phyloP scores from a whole-genome alignment of 2,888 invertebrate species.

The Acanthosepion lycidas region DNA sequence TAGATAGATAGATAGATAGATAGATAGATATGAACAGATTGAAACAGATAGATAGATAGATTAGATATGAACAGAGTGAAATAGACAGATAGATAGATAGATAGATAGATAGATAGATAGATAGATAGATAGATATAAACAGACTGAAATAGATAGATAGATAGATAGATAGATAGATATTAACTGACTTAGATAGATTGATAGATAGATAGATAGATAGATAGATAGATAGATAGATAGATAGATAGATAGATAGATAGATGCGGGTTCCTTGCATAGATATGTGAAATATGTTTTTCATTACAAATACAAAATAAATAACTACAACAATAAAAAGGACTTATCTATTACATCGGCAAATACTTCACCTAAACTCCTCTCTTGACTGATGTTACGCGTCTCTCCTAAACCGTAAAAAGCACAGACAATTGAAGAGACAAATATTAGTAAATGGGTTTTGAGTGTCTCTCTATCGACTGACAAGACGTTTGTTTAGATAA shows the following conservation, averaged over 20 bases:
- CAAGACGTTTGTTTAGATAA: background rate
- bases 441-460: background rate
- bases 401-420: background rate
- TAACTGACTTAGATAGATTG: background rate
- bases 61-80: too few species aligned
- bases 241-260: background rate
- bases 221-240: slow-evolving; percentile 3
- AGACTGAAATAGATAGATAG: too few species aligned
- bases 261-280: background rate
- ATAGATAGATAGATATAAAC: too few species aligned
- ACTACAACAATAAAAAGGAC: background rate
- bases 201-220: background rate
- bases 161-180: too few species aligned
- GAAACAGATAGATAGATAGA: too few species aligned
- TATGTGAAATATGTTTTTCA: background rate
- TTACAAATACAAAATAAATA: background rate
- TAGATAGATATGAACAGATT: too few species aligned
- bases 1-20: too few species aligned
- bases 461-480: background rate
- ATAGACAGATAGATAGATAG: too few species aligned
- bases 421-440: background rate
- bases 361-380: background rate
- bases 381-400: background rate
- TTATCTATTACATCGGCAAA: background rate
- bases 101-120: too few species aligned